Evolutionary conservation across 2,888 invertebrate species (phyloP).

Genomic region (Quadriops clusia): DNA sequence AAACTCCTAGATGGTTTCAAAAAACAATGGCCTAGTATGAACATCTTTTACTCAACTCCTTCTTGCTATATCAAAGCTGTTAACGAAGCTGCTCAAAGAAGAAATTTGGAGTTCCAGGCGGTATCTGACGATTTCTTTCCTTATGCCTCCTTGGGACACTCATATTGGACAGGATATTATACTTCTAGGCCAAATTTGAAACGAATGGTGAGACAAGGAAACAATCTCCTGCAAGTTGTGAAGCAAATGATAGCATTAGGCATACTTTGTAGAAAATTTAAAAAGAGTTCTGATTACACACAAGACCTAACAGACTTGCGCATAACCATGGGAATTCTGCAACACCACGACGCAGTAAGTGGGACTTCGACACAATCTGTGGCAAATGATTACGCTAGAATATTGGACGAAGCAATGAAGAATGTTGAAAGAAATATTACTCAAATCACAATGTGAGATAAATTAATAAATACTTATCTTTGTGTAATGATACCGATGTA

Average conservation of each 20-base stretch:
- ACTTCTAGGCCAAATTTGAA: slow-evolving; percentile 73
- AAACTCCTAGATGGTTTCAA: too few species aligned
- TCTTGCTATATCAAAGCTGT: slow-evolving; percentile 73
- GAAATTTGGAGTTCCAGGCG: slow-evolving; percentile 50
- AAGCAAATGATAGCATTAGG: too few species aligned
- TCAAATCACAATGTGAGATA: slow-evolving; percentile 21
- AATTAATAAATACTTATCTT: neutral
- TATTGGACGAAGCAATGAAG: slow-evolving; percentile 14
- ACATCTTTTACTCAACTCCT: slow-evolving; percentile 80
- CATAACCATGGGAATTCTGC: slow-evolving; percentile 71
- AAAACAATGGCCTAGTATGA: too few species aligned
- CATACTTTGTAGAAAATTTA: too few species aligned
- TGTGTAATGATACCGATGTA: neutral
- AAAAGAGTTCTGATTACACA: too few species aligned
- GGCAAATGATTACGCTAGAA: slow-evolving; percentile 69
- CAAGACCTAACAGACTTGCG: slow-evolving; percentile 53
- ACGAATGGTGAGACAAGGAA: slow-evolving; percentile 61
- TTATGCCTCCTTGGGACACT: slow-evolving; percentile 71
- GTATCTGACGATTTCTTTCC: slow-evolving; percentile 87
- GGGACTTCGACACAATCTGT: slow-evolving; percentile 81
- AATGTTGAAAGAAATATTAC: slow-evolving; percentile 19
- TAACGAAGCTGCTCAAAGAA: slow-evolving; percentile 51
- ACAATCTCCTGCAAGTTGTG: slow-evolving; percentile 61
- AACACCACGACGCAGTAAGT: slow-evolving; percentile 87
- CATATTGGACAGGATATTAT: slow-evolving; percentile 91